Percentiles rank a stretch among this genome's conserved stretches.
phyloP scores from a whole-genome alignment of 2,113 vertebrate genomes.

The Psittacara wagleri region DNA sequence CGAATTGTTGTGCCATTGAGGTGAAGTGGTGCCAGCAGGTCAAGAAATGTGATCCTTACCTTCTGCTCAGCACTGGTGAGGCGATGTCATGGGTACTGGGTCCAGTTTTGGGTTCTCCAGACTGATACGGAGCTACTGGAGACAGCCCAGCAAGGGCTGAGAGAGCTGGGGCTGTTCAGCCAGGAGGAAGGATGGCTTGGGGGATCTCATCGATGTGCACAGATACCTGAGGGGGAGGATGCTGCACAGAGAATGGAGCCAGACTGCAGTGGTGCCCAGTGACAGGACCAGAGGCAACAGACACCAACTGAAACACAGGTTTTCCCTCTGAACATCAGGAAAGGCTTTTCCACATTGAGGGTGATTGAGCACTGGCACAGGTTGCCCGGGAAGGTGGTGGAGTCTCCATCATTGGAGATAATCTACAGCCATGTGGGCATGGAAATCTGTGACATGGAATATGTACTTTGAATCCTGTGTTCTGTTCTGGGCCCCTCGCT shows the following conservation, averaged over 20 bases:
- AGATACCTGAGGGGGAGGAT: neutral
- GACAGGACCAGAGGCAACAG: too few species aligned
- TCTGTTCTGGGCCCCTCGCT: neutral
- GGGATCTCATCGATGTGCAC: neutral
- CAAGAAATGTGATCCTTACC: neutral
- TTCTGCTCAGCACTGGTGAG: neutral
- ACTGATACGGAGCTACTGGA: neutral
- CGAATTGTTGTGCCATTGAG: fast-evolving
- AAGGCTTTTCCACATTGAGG: neutral
- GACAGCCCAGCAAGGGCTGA: neutral
- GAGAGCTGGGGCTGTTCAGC: neutral
- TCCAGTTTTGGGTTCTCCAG: neutral
- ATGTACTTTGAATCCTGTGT: neutral
- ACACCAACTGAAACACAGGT: fast-evolving
- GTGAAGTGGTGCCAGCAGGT: neutral
- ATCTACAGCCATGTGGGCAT: fast-evolving
- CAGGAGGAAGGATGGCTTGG: neutral
- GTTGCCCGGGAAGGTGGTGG: neutral
- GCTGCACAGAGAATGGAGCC: fast-evolving
- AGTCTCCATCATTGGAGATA: neutral
- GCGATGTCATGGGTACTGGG: neutral
- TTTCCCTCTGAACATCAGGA: neutral
- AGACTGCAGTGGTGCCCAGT: neutral
- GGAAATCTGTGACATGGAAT: too few species aligned
- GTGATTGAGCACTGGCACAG: neutral